Conservation (phyloP, 2,888 invertebrate genomes). For the Thecophora atra region DNA sequence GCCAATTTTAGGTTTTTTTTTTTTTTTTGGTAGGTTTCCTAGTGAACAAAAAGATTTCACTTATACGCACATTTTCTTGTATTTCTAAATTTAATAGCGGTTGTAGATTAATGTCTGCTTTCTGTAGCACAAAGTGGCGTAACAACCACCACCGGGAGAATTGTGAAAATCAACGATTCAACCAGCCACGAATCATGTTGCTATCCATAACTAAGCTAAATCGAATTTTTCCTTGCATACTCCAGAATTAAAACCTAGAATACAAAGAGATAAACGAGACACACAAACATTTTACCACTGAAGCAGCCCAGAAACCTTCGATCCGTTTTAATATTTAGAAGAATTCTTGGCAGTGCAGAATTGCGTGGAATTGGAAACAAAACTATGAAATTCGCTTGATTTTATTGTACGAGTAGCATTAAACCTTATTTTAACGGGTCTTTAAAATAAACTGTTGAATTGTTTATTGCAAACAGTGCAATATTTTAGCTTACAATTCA, state of each 20-base stretch:
- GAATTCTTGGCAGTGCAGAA: neutral
- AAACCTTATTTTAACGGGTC: too few relatives aligned
- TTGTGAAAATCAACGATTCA: conserved; percentile 16
- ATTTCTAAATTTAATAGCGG: too few relatives aligned
- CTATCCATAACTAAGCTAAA: conserved; percentile 22
- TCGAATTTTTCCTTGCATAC: conserved; percentile 15
- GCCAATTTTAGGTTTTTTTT: too few relatives aligned
- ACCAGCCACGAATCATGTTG: conserved; percentile 29
- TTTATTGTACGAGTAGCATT: neutral
- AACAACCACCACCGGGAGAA: conserved; percentile 8
- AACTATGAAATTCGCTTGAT: neutral
- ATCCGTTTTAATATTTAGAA: neutral
- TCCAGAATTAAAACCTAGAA: neutral
- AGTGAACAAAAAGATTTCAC: too few relatives aligned
- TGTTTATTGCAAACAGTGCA: too few relatives aligned
- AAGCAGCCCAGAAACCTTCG: too few relatives aligned
- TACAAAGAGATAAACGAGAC: neutral
- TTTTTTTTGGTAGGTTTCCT: too few relatives aligned
- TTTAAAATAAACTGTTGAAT: too few relatives aligned
- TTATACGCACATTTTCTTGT: too few relatives aligned
- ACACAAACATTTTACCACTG: neutral
- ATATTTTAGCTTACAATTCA: too few relatives aligned
- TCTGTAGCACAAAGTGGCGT: conserved; percentile 52
- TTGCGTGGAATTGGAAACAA: too few relatives aligned
- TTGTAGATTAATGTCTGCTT: conserved; percentile 13